Base-by-base conservation (phyloP, 2,113 vertebrate species). In the Pedionomus torquatus region DNA sequence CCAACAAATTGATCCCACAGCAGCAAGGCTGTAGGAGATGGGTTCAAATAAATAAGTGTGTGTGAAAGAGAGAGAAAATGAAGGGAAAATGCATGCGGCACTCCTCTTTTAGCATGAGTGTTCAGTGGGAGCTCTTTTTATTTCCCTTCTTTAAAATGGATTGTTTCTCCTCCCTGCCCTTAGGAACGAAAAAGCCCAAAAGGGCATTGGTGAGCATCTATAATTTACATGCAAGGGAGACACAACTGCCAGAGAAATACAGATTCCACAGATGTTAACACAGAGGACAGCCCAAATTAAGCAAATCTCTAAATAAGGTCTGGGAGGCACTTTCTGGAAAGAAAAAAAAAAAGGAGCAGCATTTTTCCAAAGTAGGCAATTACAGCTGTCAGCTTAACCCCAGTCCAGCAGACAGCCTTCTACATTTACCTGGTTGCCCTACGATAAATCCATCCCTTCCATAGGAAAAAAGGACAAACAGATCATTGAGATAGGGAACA, bases 1-100 rank as follows among this genome's bases (percentile, higher is more conserved):
- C 98, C 96, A 98, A 98, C 86, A 97, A 97, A 98, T 96, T 97
- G 98, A 98, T 97, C 95, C 92, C 96, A 96, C 26, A 95, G 85
- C 93, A 96, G 85, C 83, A 64, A n/a, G 78, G 64, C 92, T 96
- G 68, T 25, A 88, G 51, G 79, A 92, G 95, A 85, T 83, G 68
- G 41, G 70, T 93, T 95, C 75, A 95, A 93, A 87, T 71, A 95
- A 75, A 65, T 83, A 95, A 94, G n/a, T 44, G 33, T 39, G 83
- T 46, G 46, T 20, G 46, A 90, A 83, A 86, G 52, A 74, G 52
- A 63, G 74, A 86, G 39, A 31, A 66, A 48, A 37, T 7, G 58
- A 70, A 90, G 84, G 49, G 12, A 77, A 48, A 55, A 72, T 39
- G 72, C 55, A 92, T 7, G 7, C 51, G 81, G 80, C 24, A 54